phyloP scores from a whole-genome alignment of 1,140 invertebrate genomes.

The Cepaea nemoralis region DNA sequence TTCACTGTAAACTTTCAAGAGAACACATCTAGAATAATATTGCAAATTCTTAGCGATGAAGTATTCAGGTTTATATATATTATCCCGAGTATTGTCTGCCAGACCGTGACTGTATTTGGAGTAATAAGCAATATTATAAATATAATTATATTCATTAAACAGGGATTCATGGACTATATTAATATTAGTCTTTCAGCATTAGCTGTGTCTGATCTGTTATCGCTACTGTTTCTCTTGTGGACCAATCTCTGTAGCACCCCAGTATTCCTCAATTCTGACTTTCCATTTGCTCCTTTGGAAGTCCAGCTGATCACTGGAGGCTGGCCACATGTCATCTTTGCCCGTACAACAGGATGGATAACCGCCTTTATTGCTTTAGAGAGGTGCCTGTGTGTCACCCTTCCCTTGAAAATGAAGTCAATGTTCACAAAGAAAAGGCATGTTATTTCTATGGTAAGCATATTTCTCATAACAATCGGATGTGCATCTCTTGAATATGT shows the following conservation, averaged over 20 bases:
- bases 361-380: not conserved
- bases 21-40: too few relatives aligned
- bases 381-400: not conserved
- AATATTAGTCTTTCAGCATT: not conserved
- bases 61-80: too few relatives aligned
- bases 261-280: not conserved
- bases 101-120: not conserved
- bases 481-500: not conserved
- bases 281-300: not conserved
- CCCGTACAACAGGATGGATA: slow-evolving; percentile 6
- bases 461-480: not conserved
- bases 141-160: not conserved
- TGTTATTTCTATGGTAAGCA: not conserved
- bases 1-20: too few relatives aligned
- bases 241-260: not conserved
- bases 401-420: not conserved
- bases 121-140: not conserved
- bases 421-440: not conserved
- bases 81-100: not conserved
- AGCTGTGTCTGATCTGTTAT: not conserved
- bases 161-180: not conserved
- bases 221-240: not conserved
- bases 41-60: too few relatives aligned
- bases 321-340: not conserved
- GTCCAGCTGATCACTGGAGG: not conserved